Evolutionary conservation across 2,113 vertebrate species (phyloP), one percentile per base, ranked within the genome.

Genomic region (Tetraodon nigroviridis): DNA sequence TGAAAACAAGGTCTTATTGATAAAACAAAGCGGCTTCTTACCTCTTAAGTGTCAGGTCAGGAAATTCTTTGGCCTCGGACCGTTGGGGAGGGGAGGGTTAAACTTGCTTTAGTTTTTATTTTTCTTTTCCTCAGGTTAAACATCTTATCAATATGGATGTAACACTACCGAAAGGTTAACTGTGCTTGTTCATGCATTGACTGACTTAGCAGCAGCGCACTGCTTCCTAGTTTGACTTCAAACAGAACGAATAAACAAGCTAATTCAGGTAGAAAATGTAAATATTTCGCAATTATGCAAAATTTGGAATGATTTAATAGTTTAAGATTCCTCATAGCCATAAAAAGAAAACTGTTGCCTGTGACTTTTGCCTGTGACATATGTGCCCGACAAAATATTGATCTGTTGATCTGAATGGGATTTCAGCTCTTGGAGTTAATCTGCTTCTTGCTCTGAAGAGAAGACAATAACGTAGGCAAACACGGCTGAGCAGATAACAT

Each of bases 1-100:
- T 89, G 92, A 94, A 96, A 95, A 95, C 92, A 95, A 93, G 91
- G 92, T 92, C 90, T 92, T 91, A 92, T 87, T 91, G 91, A 93
- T 92, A 93, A 91, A 92, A 91, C 90, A 87, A 92, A 90, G 84
- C 87, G 81, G 78, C 80, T 83, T 75, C 68, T 82, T 83, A 75
- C 80, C 71, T 84, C 76, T 76, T 84, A 80, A 84, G 72, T 84
- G 75, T 71, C 76, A 54, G 86, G 86, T 89, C 89, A 91, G 70
- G 79, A 86, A 84, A 67, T 73, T 41, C 68, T 75, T 45, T 67
- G 47, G 67, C 71, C 72, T 65, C 59, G 56, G 69, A 75, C 79
- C 79, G 67, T 77, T 55, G 53, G 69, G 64, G 7, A 6, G 24
- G 24, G 24, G 78, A 16, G 71, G 44, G 24, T 57, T 10, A 19